Percentiles rank a stretch among this genome's conserved stretches.
phyloP scores from a whole-genome alignment of 2,113 vertebrate genomes.

The Hyaena hyaena region DNA sequence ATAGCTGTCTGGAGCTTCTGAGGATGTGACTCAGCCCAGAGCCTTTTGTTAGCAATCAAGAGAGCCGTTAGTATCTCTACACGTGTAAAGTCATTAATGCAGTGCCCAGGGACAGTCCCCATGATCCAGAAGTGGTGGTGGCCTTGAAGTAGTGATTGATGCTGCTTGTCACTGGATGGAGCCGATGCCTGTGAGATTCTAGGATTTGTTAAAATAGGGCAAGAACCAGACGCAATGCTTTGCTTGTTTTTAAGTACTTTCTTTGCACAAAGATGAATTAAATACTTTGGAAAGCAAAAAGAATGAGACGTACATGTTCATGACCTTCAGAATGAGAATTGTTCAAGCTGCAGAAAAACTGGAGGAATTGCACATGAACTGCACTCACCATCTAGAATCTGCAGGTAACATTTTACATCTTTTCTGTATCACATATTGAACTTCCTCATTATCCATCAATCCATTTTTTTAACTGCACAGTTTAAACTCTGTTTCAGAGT shows the following conservation, averaged over 20 bases:
- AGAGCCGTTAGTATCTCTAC: not conserved
- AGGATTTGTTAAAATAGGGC: not conserved
- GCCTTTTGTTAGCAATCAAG: not conserved
- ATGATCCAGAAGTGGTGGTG: not conserved
- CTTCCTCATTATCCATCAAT: not conserved
- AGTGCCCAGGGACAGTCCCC: not conserved
- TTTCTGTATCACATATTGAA: not conserved
- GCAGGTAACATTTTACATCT: not conserved
- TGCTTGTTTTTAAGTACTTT: not conserved
- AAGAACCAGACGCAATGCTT: not conserved
- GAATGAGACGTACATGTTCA: not conserved
- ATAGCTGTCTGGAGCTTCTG: not conserved
- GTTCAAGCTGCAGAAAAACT: not conserved
- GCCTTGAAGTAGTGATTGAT: rapidly evolving
- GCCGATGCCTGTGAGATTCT: not conserved
- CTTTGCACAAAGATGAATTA: conserved; percentile 6
- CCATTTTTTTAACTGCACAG: not conserved
- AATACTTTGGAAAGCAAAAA: conserved; percentile 24
- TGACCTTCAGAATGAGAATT: not conserved
- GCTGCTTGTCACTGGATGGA: not conserved
- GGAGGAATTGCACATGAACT: not conserved
- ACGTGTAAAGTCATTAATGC: not conserved
- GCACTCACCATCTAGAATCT: not conserved
- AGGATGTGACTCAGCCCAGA: not conserved
- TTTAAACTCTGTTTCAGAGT: not conserved